phyloP scores from a whole-genome alignment of 2,888 invertebrate species.

The Agrochola lychnidis region DNA sequence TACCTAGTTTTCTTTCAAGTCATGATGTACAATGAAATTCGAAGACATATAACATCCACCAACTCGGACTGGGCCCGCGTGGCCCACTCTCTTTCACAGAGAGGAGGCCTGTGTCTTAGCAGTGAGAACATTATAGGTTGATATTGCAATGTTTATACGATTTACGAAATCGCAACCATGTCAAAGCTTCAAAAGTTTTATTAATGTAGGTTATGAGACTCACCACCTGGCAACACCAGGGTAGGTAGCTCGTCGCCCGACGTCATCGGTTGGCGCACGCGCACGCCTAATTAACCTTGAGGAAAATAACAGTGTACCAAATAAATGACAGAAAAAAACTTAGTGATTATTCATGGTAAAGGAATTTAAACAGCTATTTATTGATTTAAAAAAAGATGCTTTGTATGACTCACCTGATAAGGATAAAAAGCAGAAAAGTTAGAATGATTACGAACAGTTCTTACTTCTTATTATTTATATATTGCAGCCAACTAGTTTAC shows the following conservation, averaged over 20 bases:
- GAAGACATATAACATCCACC: neutral
- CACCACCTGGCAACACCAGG: constrained; percentile 54
- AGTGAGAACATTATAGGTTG: neutral
- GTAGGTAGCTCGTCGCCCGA: constrained; percentile 46
- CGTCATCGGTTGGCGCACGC: constrained; percentile 51
- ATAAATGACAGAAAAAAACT: neutral
- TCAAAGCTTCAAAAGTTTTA: neutral
- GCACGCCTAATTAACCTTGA: neutral
- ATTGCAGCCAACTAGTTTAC: too few relatives aligned
- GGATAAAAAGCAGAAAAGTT: neutral
- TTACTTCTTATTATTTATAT: too few relatives aligned
- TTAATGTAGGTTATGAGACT: constrained; percentile 12
- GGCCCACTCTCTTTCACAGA: neutral
- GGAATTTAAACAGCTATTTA: neutral
- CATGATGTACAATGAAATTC: neutral
- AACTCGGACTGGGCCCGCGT: too few relatives aligned
- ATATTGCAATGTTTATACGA: neutral
- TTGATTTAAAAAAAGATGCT: neutral
- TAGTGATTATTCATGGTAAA: neutral
- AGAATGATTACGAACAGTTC: neutral
- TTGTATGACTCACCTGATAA: neutral
- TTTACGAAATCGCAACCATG: neutral
- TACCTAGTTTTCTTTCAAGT: too few relatives aligned
- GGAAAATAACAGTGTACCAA: neutral
- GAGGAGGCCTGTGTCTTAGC: neutral